Percentiles rank a stretch among this genome's conserved stretches.
These are phyloP conservation scores for Corythornis cristatus DNA, from an alignment of 2,113 vertebrate species.

Conservation along the genomic window DNA sequence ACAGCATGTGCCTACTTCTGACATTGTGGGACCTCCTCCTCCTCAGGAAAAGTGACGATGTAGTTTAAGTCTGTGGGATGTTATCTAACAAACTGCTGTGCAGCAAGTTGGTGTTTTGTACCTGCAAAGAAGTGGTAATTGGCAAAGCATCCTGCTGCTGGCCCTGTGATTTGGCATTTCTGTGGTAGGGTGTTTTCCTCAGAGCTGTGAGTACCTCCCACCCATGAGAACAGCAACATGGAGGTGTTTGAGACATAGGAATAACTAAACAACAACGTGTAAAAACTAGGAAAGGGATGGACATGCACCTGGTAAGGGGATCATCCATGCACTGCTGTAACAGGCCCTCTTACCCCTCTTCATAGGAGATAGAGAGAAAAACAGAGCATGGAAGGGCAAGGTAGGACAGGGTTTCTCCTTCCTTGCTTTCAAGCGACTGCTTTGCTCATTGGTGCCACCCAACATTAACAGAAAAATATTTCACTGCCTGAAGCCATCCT, in stretches of 20 bases:
- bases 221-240: neutral
- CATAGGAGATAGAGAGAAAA: neutral
- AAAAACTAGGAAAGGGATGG: neutral
- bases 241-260: neutral
- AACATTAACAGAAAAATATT: neutral
- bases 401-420: neutral
- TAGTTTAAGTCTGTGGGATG: neutral
- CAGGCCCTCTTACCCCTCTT: neutral
- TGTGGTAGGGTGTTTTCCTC: neutral
- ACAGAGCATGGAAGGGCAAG: neutral
- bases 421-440: neutral
- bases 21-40: neutral
- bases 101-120: neutral
- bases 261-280: neutral
- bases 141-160: neutral
- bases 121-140: neutral
- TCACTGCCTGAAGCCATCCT: neutral
- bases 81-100: neutral
- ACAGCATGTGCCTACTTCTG: accelerated
- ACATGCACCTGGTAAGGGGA: neutral
- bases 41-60: neutral
- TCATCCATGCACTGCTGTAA: neutral
- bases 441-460: neutral
- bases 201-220: neutral
- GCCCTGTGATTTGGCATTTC: neutral